phyloP scores from a whole-genome alignment of 2,113 vertebrate genomes.

The Spea bombifrons region DNA sequence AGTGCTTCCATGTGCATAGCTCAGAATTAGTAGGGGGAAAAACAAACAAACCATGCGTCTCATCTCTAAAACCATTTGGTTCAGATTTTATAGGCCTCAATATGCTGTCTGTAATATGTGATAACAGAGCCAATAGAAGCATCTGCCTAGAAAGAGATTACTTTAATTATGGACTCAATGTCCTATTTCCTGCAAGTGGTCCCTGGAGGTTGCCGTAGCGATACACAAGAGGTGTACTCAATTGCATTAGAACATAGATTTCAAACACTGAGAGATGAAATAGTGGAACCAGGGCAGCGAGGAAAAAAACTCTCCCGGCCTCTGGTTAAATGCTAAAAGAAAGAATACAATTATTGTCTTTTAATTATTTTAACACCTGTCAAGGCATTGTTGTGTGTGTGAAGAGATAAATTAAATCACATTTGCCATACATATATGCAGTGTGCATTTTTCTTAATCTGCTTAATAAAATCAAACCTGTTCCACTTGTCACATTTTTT shows the following conservation, averaged over 20 bases:
- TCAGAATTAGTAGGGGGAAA: slow-evolving; percentile 77
- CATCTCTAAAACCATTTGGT: slow-evolving; percentile 73
- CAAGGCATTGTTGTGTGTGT: slow-evolving; percentile 49
- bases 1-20: slow-evolving; percentile 70
- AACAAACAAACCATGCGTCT: slow-evolving; percentile 62
- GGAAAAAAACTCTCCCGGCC: slow-evolving; percentile 51
- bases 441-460: background rate
- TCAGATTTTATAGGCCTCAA: slow-evolving; percentile 76
- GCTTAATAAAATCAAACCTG: background rate
- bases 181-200: slow-evolving; percentile 76
- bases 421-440: too few relatives aligned
- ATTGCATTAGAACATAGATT: slow-evolving; percentile 62
- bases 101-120: slow-evolving; percentile 76
- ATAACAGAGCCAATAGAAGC: slow-evolving; percentile 76
- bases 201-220: slow-evolving; percentile 67
- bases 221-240: slow-evolving; percentile 64
- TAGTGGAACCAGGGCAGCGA: slow-evolving; percentile 59
- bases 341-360: slow-evolving; percentile 46
- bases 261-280: slow-evolving; percentile 58
- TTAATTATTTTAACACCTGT: slow-evolving; percentile 55
- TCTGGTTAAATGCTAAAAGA: slow-evolving; percentile 46
- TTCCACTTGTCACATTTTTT: too few relatives aligned
- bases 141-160: slow-evolving; percentile 79
- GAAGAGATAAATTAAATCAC: background rate
- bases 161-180: slow-evolving; percentile 80